These are phyloP conservation scores for Percopsis transmontana DNA, from an alignment of 2,113 vertebrate genomes.

Conservation along the genomic window DNA sequence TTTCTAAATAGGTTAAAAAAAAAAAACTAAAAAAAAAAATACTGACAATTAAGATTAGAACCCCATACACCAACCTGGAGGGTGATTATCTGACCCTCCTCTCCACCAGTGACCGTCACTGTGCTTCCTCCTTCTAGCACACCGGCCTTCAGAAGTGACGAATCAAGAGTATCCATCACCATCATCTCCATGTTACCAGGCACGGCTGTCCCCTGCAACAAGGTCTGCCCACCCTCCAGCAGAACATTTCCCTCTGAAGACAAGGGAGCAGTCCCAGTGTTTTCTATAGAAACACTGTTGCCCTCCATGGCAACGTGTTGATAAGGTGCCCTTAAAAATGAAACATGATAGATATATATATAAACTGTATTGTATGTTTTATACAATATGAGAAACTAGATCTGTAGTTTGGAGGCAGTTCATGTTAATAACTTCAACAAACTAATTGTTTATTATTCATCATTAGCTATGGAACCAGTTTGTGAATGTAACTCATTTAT, in stretches of 20 bases:
- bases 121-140: constrained; percentile 22
- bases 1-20: too few relatives aligned
- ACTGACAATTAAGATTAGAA: too few relatives aligned
- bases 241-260: constrained; percentile 43
- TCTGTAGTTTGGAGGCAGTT: too few relatives aligned
- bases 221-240: constrained; percentile 42
- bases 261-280: not conserved
- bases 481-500: too few relatives aligned
- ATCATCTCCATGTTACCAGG: constrained; percentile 92
- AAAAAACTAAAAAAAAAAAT: too few relatives aligned
- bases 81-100: constrained; percentile 96
- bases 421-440: too few relatives aligned
- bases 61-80: constrained; percentile 69
- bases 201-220: constrained; percentile 71
- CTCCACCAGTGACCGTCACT: constrained; percentile 87
- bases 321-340: constrained; percentile 6
- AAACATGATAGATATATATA: too few relatives aligned
- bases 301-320: constrained; percentile 13
- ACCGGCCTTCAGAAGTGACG: constrained; percentile 94
- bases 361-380: too few relatives aligned
- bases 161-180: constrained; percentile 93
- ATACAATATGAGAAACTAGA: too few relatives aligned
- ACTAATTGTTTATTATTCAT: too few relatives aligned
- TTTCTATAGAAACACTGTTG: too few relatives aligned
- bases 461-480: too few relatives aligned